phyloP scores from a whole-genome alignment of 1,140 invertebrate genomes.

The Drosophila oshimai region DNA sequence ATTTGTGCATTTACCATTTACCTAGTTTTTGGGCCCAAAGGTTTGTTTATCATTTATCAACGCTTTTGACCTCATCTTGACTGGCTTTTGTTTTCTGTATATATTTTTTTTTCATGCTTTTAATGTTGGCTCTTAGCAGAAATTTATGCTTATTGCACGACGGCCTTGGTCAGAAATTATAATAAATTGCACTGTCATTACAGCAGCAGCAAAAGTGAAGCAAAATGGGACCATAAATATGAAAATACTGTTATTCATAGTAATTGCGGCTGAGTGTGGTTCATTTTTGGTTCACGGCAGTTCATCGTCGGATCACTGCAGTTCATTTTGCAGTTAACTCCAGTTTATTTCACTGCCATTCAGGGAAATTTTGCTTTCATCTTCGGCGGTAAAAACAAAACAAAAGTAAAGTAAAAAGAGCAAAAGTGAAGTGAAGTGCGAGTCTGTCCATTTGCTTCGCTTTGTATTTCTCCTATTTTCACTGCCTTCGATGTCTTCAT shows the following conservation, averaged over 20 bases:
- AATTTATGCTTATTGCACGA: constrained; percentile 68
- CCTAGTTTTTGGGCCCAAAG: constrained; percentile 4
- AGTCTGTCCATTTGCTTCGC: constrained; percentile 19
- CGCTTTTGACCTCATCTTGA: constrained; percentile 30
- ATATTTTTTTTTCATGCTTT: constrained; percentile 41
- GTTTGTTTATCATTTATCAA: constrained; percentile 49
- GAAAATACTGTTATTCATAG: constrained; percentile 55
- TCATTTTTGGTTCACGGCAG: constrained; percentile 33
- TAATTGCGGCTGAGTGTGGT: constrained; percentile 28
- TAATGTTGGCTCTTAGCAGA: constrained; percentile 67
- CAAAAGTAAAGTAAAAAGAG: background rate
- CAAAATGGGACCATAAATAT: constrained; percentile 68
- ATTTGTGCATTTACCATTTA: constrained; percentile 59
- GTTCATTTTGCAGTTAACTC: constrained; percentile 32
- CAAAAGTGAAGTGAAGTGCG: constrained; percentile 19
- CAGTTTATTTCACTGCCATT: constrained; percentile 9
- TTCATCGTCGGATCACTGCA: constrained; percentile 16
- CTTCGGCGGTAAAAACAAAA: constrained; percentile 17
- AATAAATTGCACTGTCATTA: constrained; percentile 78
- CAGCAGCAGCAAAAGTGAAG: constrained; percentile 16
- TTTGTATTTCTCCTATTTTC: constrained; percentile 21
- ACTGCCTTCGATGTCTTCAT: constrained; percentile 62
- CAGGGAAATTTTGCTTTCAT: constrained; percentile 75
- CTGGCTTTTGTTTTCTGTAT: constrained; percentile 12
- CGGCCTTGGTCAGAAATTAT: constrained; percentile 71